Base-by-base conservation (phyloP, 30 jellyfish, hydroid and myxozoan species). In the Rhopilema esculentum region DNA sequence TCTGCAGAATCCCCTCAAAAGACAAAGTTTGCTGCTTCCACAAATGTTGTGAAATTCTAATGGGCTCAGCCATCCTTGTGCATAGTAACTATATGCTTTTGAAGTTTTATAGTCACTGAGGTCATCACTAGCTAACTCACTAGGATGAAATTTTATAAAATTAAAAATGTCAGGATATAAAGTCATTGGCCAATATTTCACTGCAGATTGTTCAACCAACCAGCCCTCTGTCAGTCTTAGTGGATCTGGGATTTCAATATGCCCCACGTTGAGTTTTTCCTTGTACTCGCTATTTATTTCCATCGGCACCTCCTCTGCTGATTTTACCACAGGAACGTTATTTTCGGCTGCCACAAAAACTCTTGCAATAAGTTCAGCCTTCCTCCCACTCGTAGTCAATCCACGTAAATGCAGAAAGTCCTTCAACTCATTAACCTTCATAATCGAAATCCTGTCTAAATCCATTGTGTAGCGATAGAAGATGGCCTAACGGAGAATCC, bases 1-100 rank as follows among this genome's bases (percentile, higher is more conserved):
- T 24, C 77, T 67, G 33, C 77, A 67, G 53, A 27, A 32, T 28
- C 82, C 75, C 66, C 52, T 65, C 27, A 65, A 22, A 18, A 57
- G 40, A 33, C 79, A 79, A 79, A 27, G 65, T 26, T 79, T 79
- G 78, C 79, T 63, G 68, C 51, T 21, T 32, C 91, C 75, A 68
- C 28, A 64, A 31, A 48, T 27, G 77, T 66, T n/a, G 69, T 66
- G 69, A 71, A 61, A 66, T 1, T 12, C 40, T 40, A 66, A 52
- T 66, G 80, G 62, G 27, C 27, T 0, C 74, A 81, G 83, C 91
- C 91, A 81, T 23, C 91, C 91, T 18, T 25, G 64, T 81, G 80
- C 82, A 49, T 33, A 89, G 87, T 88, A 90, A 51, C 93, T 89
- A 63, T 81, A 89, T 8, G 97, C 97, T 53, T 89, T 89, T 20